Evolutionary conservation across 2,797 vertebrate species (phyloP).

Genomic region (Pempheris klunzingeri): DNA sequence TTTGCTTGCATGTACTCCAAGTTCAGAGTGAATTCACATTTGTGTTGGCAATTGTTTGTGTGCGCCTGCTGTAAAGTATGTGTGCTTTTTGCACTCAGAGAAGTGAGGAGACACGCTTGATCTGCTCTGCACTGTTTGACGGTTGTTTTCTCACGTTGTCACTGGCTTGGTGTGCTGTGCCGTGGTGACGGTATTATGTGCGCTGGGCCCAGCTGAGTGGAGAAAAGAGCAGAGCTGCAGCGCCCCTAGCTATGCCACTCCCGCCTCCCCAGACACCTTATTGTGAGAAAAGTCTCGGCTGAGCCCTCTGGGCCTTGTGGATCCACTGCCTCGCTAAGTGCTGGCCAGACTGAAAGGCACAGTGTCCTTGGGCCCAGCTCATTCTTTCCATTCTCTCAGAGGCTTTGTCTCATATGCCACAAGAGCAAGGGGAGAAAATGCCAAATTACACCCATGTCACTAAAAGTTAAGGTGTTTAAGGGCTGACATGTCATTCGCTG

Average conservation of each 20-base stretch:
- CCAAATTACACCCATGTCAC: slow-evolving; percentile 83
- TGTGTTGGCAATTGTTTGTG: slow-evolving; percentile 65
- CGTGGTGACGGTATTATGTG: slow-evolving; percentile 83
- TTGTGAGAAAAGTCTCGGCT: slow-evolving; percentile 97
- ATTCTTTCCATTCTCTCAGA: slow-evolving; percentile 88
- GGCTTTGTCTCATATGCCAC: slow-evolving; percentile 84
- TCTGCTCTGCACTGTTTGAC: slow-evolving; percentile 88
- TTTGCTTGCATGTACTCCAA: slow-evolving; percentile 15
- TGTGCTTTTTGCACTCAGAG: slow-evolving; percentile 85
- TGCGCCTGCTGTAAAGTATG: slow-evolving; percentile 44
- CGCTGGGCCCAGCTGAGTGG: slow-evolving; percentile 78
- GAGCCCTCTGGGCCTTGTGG: slow-evolving; percentile 91
- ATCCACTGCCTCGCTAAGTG: slow-evolving; percentile 92
- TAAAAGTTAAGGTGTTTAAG: slow-evolving; percentile 78
- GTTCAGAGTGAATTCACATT: slow-evolving; percentile 29
- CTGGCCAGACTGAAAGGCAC: slow-evolving; percentile 92
- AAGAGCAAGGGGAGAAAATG: slow-evolving; percentile 72
- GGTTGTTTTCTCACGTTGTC: slow-evolving; percentile 97
- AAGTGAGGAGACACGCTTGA: slow-evolving; percentile 87
- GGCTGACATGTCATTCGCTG: slow-evolving; percentile 65
- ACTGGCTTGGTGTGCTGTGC: slow-evolving; percentile 87
- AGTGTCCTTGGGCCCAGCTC: slow-evolving; percentile 91
- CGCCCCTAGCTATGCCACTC: slow-evolving; percentile 78
- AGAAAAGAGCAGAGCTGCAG: slow-evolving; percentile 81
- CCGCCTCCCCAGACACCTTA: slow-evolving; percentile 90